Base-by-base conservation (phyloP, 2,888 invertebrate genomes). In the Polyommatus icarus region DNA sequence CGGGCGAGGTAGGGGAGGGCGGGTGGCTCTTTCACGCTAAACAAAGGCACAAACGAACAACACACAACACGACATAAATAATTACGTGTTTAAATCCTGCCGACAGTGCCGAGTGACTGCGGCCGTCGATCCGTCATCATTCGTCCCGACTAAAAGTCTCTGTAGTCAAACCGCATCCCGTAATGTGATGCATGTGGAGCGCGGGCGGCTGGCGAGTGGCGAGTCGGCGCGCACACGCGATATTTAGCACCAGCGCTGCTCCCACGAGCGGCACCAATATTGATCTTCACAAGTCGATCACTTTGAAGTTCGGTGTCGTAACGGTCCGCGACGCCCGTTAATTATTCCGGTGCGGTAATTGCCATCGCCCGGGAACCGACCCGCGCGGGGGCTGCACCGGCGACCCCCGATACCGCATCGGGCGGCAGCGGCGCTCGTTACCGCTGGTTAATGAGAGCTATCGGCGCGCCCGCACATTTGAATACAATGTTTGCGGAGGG, bases 401-500 rank as follows among this genome's bases (percentile, higher is more conserved):
- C 24, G 15, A 29, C 15, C 15, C 67, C 15, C 12, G 67, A 29
- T 32, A 15, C 67, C 29, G 12, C 67, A 29, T 67, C 67, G 7
- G 24, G 10, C 61, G 24, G 24, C 24, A 2, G 24, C 61, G 29
- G 46, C 50, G 46, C 50, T 54, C 46, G 75, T 75, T 75, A 75
- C 50, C 29, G 18, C 29, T 18, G 18, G 75, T 54, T 75, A 75
- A 75, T 75, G 54, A 75, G 46, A 54, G 75, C 50, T 73, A 73
- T 73, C 81, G 57, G 50, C 67, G 78, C 76, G 78, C 79, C 57
- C 67, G 78, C 76, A 78, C 79, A 85, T 85, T 85, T 84, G 85
- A 85, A 85, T 85, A 85, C 85, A 85, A 85, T 85, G 85, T 83
- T 85, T 75, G 15, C 50, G 7, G 54, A 54, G 5, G 75, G 18